Conservation (phyloP, 2,888 invertebrate species). For the Loripinus fragilis region DNA sequence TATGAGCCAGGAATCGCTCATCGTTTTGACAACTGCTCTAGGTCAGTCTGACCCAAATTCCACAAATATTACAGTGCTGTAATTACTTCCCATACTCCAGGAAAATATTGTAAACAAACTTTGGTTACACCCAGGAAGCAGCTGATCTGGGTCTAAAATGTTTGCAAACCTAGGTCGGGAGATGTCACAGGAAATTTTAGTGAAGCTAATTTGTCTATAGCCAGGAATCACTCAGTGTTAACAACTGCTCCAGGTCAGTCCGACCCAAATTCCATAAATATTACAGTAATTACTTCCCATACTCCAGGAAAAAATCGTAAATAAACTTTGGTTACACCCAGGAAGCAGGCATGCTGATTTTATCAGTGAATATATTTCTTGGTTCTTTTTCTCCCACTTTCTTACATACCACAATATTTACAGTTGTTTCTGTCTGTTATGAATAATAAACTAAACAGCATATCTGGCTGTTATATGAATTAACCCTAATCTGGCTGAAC, state of each 20-base stretch:
- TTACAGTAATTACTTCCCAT: neutral
- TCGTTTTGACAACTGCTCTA: too few relatives aligned
- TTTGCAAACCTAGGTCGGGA: too few relatives aligned
- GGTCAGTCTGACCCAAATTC: too few relatives aligned
- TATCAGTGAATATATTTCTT: slow-evolving; percentile 2
- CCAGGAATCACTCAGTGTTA: too few relatives aligned
- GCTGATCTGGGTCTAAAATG: neutral
- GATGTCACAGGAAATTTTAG: too few relatives aligned
- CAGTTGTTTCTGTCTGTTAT: neutral
- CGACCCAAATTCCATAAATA: neutral
- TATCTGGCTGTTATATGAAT: neutral
- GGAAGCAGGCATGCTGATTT: slow-evolving; percentile 8
- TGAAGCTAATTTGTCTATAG: too few relatives aligned
- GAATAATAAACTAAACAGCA: slow-evolving; percentile 7
- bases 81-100: neutral
- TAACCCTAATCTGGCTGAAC: too few relatives aligned
- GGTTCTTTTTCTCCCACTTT: slow-evolving; percentile 1
- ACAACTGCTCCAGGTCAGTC: too few relatives aligned
- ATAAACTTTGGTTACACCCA: neutral
- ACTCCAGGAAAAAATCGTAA: neutral
- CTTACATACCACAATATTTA: slow-evolving; percentile 13
- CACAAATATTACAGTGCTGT: neutral
- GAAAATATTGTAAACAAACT: neutral
- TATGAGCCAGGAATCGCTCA: too few relatives aligned
- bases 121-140: neutral